Evolutionary conservation across 1,140 invertebrate genomes (phyloP).

Genomic region (Tetragonula clypearis): DNA sequence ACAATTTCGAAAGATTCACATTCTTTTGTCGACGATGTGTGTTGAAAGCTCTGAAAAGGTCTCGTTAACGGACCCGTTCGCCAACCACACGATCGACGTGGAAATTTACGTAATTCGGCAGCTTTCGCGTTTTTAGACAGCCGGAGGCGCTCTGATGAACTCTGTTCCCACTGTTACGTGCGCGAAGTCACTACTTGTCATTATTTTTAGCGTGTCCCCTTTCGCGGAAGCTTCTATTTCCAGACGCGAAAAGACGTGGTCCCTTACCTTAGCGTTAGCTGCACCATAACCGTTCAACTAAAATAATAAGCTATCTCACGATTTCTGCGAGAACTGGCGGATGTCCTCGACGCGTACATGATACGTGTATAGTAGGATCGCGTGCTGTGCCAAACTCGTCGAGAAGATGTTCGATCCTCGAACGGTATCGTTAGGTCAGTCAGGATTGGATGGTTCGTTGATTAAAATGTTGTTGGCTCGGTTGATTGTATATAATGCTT

Average conservation of each 20-base stretch:
- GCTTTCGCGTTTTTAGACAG: not conserved
- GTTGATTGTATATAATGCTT: no score
- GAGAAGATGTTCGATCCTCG: not conserved
- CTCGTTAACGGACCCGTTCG: slow-evolving; percentile 10
- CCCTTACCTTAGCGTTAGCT: slow-evolving; percentile 18
- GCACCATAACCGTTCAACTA: slow-evolving; percentile 6
- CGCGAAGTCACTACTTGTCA: not conserved
- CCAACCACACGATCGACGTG: not conserved
- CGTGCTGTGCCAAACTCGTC: not conserved
- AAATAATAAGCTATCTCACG: slow-evolving; percentile 9
- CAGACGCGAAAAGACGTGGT: slow-evolving; percentile 7
- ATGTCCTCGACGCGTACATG: not conserved
- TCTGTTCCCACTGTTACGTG: not conserved
- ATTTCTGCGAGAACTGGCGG: not conserved
- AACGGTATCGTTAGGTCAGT: no score
- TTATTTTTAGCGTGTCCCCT: slow-evolving; percentile 2
- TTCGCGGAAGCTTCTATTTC: slow-evolving; percentile 45
- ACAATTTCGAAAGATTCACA: no score
- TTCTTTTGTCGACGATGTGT: no score
- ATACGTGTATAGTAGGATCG: not conserved
- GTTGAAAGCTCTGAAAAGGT: not conserved
- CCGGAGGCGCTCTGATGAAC: not conserved
- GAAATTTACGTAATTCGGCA: slow-evolving; percentile 12
- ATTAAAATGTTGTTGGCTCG: no score
- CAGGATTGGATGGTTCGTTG: no score